A percentile compares a stretch with the other conserved stretches of the same genome.
Evolutionary conservation across 2,797 vertebrate species (phyloP).

Genomic region (Potorous gilbertii): DNA sequence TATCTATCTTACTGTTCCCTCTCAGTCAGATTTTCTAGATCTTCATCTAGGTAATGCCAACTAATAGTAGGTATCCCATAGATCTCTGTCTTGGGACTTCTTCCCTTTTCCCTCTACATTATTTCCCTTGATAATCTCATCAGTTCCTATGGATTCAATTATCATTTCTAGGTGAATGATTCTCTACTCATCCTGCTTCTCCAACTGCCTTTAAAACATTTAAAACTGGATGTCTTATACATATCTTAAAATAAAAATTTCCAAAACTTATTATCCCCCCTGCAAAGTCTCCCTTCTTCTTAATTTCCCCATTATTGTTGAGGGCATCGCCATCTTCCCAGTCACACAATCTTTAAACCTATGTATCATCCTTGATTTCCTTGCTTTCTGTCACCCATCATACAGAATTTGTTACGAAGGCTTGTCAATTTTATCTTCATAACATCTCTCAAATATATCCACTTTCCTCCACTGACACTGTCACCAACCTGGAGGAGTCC

Average conservation of each 20-base stretch:
- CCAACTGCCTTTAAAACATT: not conserved
- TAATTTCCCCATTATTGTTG: not conserved
- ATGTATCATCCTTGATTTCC: rapidly evolving
- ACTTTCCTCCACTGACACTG: too few relatives aligned
- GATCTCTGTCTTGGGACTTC: too few relatives aligned
- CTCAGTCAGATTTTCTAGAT: not conserved
- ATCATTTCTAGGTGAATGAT: not conserved
- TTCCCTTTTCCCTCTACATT: too few relatives aligned
- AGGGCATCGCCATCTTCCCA: too few relatives aligned
- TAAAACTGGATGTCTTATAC: not conserved
- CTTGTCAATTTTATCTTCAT: too few relatives aligned
- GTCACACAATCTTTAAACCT: too few relatives aligned
- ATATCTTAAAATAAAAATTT: not conserved
- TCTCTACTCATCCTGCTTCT: not conserved
- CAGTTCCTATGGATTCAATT: not conserved
- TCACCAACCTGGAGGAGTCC: too few relatives aligned
- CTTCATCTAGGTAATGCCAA: not conserved
- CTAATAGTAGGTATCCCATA: not conserved
- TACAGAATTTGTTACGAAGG: not conserved
- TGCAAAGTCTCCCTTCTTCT: not conserved
- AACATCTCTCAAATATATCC: too few relatives aligned
- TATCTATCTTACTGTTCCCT: not conserved
- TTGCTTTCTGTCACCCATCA: too few relatives aligned
- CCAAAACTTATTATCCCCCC: not conserved
- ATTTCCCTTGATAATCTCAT: not conserved